Evolutionary conservation across 2,888 invertebrate genomes (phyloP), one percentile per base, ranked within the genome.

Genomic region (Andrena haemorrhoa): DNA sequence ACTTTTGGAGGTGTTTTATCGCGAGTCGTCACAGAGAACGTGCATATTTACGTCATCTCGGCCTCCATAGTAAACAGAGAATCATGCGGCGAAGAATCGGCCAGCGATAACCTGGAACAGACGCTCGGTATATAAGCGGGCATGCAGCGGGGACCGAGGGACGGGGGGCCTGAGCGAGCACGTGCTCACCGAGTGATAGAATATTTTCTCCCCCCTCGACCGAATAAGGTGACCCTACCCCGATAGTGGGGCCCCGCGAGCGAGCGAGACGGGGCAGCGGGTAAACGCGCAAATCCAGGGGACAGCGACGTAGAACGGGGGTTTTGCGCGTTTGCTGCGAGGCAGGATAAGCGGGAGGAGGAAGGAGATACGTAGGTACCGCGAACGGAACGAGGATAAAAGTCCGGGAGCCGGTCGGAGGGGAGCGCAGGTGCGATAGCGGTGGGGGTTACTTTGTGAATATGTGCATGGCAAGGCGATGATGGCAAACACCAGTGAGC

Each of bases 161-260:
- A 63, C 4, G 65, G 29, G 75, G 66, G 71, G 51, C 4, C 33
- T 63, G 80, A 60, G 73, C 79, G 88, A 89, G 86, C 92, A 92
- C 92, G 92, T 92, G 92, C 84, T 89, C 88, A 84, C 74, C 89
- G 91, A 87, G 90, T 92, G 92, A 92, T 90, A 89, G 86, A 86
- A 86, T 65, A 85, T 85, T 83, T 87, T 84, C 83, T 83, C 23
- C 20, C 53, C 23, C 65, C 75, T 71, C 63, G 66, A 69, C 56
- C 78, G 84, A 89, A 87, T 84, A 87, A 86, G 83, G 84, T 79
- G 72, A 83, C 75, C 72, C 74, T 76, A 41, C 35, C 56, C 35
- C 64, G 69, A 68, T 72, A 74, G 86, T 63, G 83, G 87, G 82
- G 81, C 61, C 61, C 53, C 12, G 53, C 16, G 73, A 70, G 35